Conservation (phyloP, 2,888 invertebrate genomes). For the Proisotoma minuta region DNA sequence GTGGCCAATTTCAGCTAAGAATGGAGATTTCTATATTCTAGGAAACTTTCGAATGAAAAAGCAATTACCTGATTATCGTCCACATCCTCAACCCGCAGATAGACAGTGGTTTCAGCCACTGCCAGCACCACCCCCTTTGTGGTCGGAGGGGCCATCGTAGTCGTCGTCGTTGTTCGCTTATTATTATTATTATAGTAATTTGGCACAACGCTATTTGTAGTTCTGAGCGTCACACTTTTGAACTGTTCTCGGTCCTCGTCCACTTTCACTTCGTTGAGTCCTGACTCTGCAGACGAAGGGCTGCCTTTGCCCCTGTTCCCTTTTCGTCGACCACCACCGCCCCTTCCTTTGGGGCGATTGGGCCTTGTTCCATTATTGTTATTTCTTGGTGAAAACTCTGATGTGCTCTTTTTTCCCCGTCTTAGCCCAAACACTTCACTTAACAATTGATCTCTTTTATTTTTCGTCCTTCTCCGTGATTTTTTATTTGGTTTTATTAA, state of each 20-base stretch:
- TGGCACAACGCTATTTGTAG: neutral
- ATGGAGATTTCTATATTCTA: no score
- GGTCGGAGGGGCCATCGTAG: slow-evolving; percentile 22
- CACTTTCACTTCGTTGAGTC: neutral
- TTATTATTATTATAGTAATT: neutral
- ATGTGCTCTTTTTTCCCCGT: slow-evolving; percentile 20
- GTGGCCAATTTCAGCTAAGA: no score
- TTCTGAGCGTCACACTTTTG: neutral
- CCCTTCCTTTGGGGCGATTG: neutral
- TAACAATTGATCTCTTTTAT: neutral
- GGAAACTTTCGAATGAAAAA: no score
- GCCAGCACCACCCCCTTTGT: slow-evolving; percentile 16
- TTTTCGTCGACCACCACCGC: slow-evolving; percentile 14
- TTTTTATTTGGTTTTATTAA: neutral
- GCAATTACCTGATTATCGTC: slow-evolving; percentile 43
- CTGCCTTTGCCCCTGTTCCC: slow-evolving; percentile 18
- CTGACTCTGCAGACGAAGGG: slow-evolving; percentile 3
- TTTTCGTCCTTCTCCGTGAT: neutral
- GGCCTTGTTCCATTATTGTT: slow-evolving; percentile 29
- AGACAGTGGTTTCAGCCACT: slow-evolving; percentile 39
- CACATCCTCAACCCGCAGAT: slow-evolving; percentile 40
- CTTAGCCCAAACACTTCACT: slow-evolving; percentile 4
- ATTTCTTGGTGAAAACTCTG: slow-evolving; percentile 22
- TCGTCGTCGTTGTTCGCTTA: slow-evolving; percentile 14
- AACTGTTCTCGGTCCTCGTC: neutral